Evolutionary conservation across 2,888 invertebrate species (phyloP).

Genomic region (Chrysolina americana): DNA sequence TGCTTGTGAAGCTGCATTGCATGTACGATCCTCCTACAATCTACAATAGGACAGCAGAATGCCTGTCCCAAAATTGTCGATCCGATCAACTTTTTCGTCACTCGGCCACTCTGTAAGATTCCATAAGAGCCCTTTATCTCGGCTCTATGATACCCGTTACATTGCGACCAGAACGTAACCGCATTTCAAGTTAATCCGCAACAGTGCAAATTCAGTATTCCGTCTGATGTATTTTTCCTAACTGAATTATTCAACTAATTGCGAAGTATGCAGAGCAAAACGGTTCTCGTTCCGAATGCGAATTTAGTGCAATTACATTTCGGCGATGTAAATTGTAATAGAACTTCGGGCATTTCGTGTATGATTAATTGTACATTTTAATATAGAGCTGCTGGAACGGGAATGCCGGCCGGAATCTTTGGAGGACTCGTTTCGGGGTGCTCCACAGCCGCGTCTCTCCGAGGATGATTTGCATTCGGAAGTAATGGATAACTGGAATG

Average conservation of each 20-base stretch:
- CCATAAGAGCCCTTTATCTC: no score
- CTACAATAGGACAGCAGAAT: no score
- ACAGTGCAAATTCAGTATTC: constrained; percentile 19
- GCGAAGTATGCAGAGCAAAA: constrained; percentile 27
- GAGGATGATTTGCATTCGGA: constrained; percentile 15
- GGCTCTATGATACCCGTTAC: no score
- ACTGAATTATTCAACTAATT: constrained; percentile 29
- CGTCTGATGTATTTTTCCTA: constrained; percentile 15
- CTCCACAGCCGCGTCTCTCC: constrained; percentile 1
- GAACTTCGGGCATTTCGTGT: constrained; percentile 30
- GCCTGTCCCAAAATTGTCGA: no score
- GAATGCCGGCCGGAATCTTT: constrained; percentile 15
- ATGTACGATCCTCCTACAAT: no score
- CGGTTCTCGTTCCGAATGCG: constrained; percentile 26
- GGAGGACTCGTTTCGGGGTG: constrained; percentile 8
- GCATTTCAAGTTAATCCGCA: constrained; percentile 11
- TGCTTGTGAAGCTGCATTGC: no score
- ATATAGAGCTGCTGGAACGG: constrained; percentile 20
- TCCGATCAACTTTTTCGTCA: no score
- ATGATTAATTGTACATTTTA: constrained; percentile 31
- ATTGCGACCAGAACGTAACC: no score
- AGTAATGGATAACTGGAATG: neutral
- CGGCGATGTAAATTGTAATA: constrained; percentile 33
- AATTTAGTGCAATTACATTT: constrained; percentile 32
- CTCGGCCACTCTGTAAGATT: no score